Evolutionary conservation across 2,113 vertebrate species (phyloP), one percentile per base, ranked within the genome.

Genomic region (Saccopteryx leptura): DNA sequence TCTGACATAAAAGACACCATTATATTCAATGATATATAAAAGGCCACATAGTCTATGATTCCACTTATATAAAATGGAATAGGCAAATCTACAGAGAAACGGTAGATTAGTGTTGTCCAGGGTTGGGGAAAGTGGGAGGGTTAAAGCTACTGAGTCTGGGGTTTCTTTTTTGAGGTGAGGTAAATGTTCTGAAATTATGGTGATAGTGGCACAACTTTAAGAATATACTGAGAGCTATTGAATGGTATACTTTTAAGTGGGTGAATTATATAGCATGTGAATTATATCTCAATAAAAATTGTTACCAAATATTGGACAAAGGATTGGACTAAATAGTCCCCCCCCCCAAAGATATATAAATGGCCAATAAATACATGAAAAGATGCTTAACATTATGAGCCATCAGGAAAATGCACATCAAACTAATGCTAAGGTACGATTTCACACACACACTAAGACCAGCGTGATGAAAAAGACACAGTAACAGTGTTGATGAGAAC

Each of bases 261-360:
- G 65, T 91, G 21, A 83, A 50, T 91, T 74, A 56, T 66, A 75
- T 76, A 28, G 33, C n/a, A 76, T 75, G 60, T 84, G 68, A 88
- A 63, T 52, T 76, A 75, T 33, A 63, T 76, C 46, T 88, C 58
- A 26, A 24, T 26, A 26, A 33, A 33, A 50, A 76, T 9, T 75
- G 3, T 76, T 63, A 63, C 71, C 28, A 88, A 76, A 75, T n/a
- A 63, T 52, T 76, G 58, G 39, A 52, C 71, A 52, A 61, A 11
- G 13, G 3, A 75, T 88, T 75, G 52, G 21, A 88, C 52, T 48
- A 75, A 7, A 74, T 75, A 88, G 63, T 63, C 75, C 31, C 52
- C 72, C 52, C 72, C 46, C 24, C 33, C 52, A 75, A 86, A 46
- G 24, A 78, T 66, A 54, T 66, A 65, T 31, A 76, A 65, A 61